Evolutionary conservation across 23 tunicate species (phyloP).

Genomic region (Clavelina lepadiformis): DNA sequence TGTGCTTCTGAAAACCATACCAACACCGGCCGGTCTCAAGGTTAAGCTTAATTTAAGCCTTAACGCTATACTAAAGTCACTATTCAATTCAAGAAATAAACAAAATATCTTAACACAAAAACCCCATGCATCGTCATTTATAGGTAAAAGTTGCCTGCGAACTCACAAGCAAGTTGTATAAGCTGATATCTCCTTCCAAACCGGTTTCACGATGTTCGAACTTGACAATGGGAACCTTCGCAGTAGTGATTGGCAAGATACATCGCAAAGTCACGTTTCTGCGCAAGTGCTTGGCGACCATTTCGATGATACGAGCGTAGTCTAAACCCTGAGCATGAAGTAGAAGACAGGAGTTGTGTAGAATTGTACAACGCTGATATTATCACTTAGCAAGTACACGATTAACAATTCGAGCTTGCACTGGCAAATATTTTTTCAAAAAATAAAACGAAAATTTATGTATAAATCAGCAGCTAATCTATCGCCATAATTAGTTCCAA

Average conservation of each 20-base stretch:
- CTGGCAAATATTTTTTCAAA: no score
- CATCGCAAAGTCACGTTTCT: conserved; percentile 25
- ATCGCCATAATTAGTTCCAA: no score
- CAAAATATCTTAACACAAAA: no score
- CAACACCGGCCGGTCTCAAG: no score
- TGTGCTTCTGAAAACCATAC: no score
- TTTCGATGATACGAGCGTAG: conserved; percentile 43
- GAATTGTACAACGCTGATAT: not conserved
- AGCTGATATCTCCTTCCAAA: conserved; percentile 92
- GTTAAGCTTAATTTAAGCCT: no score
- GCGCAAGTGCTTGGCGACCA: conserved; percentile 54
- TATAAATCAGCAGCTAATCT: no score
- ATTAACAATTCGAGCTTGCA: no score
- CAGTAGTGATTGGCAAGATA: conserved; percentile 87
- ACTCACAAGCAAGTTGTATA: conserved; percentile 83
- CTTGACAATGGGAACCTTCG: conserved; percentile 98
- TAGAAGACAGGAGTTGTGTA: not conserved
- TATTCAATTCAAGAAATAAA: no score
- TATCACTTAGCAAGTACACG: no score
- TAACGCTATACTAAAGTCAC: no score
- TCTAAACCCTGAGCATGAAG: conserved; percentile 36
- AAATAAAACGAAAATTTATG: no score
- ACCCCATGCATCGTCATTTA: not conserved
- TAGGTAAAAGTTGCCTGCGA: not conserved
- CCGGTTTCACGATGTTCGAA: conserved; percentile 43